Evolutionary conservation across 2,797 vertebrate species (phyloP), one percentile per base, ranked within the genome.

Genomic region (Phoxinus dragarum): DNA sequence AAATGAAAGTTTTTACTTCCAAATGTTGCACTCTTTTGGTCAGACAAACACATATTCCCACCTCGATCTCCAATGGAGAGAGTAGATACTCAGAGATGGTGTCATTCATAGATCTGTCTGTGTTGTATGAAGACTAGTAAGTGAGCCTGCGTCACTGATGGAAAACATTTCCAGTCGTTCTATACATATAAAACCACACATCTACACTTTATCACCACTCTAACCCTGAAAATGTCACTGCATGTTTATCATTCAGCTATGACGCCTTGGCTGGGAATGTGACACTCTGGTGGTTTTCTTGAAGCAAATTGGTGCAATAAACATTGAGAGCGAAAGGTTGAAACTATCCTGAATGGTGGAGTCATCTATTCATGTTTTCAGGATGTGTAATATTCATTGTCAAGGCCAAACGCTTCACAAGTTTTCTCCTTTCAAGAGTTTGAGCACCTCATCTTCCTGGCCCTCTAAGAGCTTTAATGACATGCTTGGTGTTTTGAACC

Each of bases 401-500:
- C 80, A 68, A 71, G 47, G 47, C 66, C 34, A 69, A 71, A 54
- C 11, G 66, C 34, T 71, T 80, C 42, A 38, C 14, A 6, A 66
- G 59, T 66, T 54, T 76, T 81, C 66, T 38, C 64, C 66, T 81
- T 69, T 71, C 23, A 68, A 81, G 64, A 42, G 67, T 42, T 40
- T 27, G 68, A 73, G 36, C 52, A 31, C 11, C 11, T 80, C 61
- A 64, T 80, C 52, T 42, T 40, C 52, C 23, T 16, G 49, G 23
- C 52, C 27, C 14, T 11, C 80, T 82, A 66, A 82, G 36, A 72
- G 49, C 68, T 82, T 42, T 40, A 61, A 71, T 73, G 52, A 31
- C n/a, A 31, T 52, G 38, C 42, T 61, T 82, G 54, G 52, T 72
- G 68, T 82, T 82, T 72, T 54, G 44, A 81, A 81, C 66, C 80